Evolutionary conservation across 1,140 invertebrate genomes (phyloP), one percentile per base, ranked within the genome.

Genomic region (Zaprionus gabonicus): DNA sequence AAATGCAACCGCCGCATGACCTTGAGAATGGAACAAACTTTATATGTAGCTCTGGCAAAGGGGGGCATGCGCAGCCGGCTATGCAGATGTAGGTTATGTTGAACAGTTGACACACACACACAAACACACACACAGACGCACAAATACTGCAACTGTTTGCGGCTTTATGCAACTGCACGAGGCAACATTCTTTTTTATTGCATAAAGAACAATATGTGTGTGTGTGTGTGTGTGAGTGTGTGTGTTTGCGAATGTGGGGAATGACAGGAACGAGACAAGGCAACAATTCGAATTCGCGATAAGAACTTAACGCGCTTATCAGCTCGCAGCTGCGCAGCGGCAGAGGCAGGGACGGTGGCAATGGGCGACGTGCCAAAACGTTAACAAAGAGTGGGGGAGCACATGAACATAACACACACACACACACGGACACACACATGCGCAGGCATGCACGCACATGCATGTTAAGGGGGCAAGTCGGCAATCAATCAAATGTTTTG

Each of bases 1-100:
- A 81, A 87, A 83, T 88, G 83, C 84, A 86, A 67, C 34, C 23
- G 34, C 59, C 44, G 44, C 70, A 31, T 81, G 84, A 87, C 84
- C 84, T 87, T 87, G 84, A 88, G 81, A 88, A 70, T 44, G 41
- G 17, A 46, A 17, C 41, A 62, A 73, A 46, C 58, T 38, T 28
- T 53, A n/a, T 13, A n/a, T n/a, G n/a, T n/a, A 46, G 13, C 6
- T 9, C 27, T 62, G 28, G 28, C 15, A 56, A 46, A 46, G 49
- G 53, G 49, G 55, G 80, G 63, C 80, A 78, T 77, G 81, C 81
- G 81, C 81, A 74, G 63, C 73, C 70, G 46, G 49, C 59, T 84
- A 25, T 53, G 67, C 59, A 46, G 51, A 23, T 67, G 72, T 69
- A 64, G 36, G 46, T 55, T 53, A 60, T 58, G 53, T 70, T 62